Evolutionary conservation across 37 sponge, comb jelly and placozoan species (phyloP), one percentile per base, ranked within the genome.

Genomic region (Ianthella basta): DNA sequence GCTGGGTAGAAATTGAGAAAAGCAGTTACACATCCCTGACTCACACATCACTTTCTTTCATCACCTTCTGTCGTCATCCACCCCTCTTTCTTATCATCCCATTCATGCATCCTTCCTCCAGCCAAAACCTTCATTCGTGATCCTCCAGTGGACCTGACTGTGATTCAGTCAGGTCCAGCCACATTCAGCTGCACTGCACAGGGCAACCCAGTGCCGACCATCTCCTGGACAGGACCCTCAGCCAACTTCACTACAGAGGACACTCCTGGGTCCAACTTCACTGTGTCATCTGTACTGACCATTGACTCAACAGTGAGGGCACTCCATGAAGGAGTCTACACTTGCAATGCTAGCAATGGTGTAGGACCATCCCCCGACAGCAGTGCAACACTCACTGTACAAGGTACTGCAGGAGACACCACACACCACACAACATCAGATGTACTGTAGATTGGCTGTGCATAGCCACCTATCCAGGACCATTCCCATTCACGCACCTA

Each of bases 321-420:
- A 19, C 40, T 37, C 19, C 73, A 72, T 19, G 73, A 72, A 39
- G 92, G 92, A 56, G 77, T 37, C 44, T 92, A 92, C 83, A 86
- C 40, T 4, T 92, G 92, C 60, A 83, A 64, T 6, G 89, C 89
- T 53, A 35, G 13, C 6, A 92, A 92, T 70, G 30, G 15, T 1
- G 35, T 89, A 80, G n/a, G n/a, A n/a, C n/a, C n/a, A n/a, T n/a
- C n/a, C n/a, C n/a, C n/a, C n/a, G n/a, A n/a, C 39, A 21, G 39
- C 23, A 38, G 16, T 35, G 92, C 86, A 15, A 86, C 39, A 39
- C 87, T 92, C 27, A 88, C 86, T n/a, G 92, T 92, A 13, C 92
- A 92, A 29, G 92, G 92, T 92, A 37, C 60, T 12, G n/a, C n/a
- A n/a, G n/a, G n/a, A n/a, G n/a, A n/a, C n/a, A n/a, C n/a, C n/a